Base-by-base conservation (phyloP, 1,140 invertebrate species). In the Drosophila sp. region DNA sequence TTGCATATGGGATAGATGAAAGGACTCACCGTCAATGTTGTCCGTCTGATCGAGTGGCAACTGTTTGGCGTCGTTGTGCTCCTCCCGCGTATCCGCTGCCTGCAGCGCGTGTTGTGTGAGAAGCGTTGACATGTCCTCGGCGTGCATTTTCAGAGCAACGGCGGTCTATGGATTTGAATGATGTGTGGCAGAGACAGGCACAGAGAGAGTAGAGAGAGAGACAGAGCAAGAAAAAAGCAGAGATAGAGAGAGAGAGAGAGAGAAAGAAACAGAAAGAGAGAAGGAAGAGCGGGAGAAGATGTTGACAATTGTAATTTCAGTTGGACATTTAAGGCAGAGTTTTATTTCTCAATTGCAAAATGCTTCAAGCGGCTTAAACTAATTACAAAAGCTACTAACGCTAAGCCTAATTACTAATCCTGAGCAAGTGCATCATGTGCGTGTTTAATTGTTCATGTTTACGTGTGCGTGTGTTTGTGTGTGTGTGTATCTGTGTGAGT, bases 1-100 rank as follows among this genome's bases (percentile, higher is more conserved):
- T 63, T 36, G n/a, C n/a, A 4, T 36, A 46, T 57, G 50, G 54
- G 29, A 45, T 43, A 48, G 32, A 61, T 25, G 14, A 25, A 29
- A 9, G 46, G 64, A 92, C 91, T 92, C 72, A 92, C 91, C 91
- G 81, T 92, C 91, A 75, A 92, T 92, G 69, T 92, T 92, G 71
- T 92, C 91, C 43, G 91, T 90, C 53, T 89, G 91, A 58, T 92
- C 91, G 41, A 92, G 54, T 56, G 80, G 78, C 73, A 91, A 51
- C 67, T 83, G 90, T 65, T 92, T 92, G 65, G 77, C 74, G 70
- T 92, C 91, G 53, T 90, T 91, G 41, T 92, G 91, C 57, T 92
- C 91, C 9, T 92, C 90, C 56, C 90, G 66, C 36, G 74, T 72
- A 45, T 91, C 84, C 16, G 80, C 76, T 8, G 77, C 78, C 58